Evolutionary conservation across 2,113 vertebrate genomes (phyloP).

Genomic region (Tauraco erythrolophus): DNA sequence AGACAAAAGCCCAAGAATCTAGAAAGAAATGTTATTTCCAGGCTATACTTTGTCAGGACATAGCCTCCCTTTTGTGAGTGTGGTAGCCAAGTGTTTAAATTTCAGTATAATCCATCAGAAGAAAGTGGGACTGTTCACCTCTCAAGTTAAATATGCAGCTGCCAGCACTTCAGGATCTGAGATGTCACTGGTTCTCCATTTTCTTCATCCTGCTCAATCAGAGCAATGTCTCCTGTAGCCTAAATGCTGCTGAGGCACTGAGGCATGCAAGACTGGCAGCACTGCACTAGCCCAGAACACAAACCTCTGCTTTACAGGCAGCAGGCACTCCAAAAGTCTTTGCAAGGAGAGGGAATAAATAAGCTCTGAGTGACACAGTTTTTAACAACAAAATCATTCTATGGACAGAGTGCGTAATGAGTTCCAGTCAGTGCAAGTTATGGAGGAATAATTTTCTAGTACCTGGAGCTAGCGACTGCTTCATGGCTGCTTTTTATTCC

Average conservation of each 20-base stretch:
- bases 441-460: constrained; percentile 63
- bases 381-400: constrained; percentile 35
- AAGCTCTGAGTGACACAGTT: constrained; percentile 51
- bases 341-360: constrained; percentile 13
- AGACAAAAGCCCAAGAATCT: not conserved
- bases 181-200: not conserved
- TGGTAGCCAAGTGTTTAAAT: not conserved
- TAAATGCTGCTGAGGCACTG: not conserved
- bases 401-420: constrained; percentile 15
- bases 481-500: constrained; percentile 65
- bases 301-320: not conserved
- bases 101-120: not conserved
- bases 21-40: not conserved
- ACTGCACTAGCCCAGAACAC: not conserved
- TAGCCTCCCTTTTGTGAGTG: accelerated
- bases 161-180: accelerated
- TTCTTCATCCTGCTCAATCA: not conserved
- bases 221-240: not conserved
- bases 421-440: constrained; percentile 47
- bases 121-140: not conserved
- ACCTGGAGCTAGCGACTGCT: constrained; percentile 35
- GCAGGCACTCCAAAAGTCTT: not conserved
- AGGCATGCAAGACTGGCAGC: not conserved
- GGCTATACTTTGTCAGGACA: not conserved
- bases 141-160: not conserved